A percentile compares a stretch with the other conserved stretches of the same genome.
Evolutionary conservation across 2,888 invertebrate species (phyloP).

Genomic region (Aplocera efformata): DNA sequence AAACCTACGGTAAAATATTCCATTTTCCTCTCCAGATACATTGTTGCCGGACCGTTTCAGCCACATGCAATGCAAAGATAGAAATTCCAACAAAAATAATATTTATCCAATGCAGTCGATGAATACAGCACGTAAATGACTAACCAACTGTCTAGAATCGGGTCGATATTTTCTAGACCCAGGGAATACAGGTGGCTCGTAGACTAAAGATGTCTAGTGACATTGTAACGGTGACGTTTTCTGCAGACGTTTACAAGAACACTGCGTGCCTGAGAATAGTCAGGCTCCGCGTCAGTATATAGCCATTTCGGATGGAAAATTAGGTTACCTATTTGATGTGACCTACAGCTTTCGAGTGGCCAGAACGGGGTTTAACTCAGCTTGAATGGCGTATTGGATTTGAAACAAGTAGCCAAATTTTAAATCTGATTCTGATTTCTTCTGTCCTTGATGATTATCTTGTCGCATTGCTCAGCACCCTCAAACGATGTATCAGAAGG

Average conservation of each 20-base stretch:
- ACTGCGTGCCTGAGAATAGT: conserved; percentile 6
- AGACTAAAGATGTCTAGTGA: conserved; percentile 8
- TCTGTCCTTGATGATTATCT: too few relatives aligned
- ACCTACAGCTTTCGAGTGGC: neutral
- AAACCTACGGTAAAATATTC: too few relatives aligned
- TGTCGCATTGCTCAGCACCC: too few relatives aligned
- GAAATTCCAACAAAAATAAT: neutral
- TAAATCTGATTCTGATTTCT: too few relatives aligned
- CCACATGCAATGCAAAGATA: too few relatives aligned
- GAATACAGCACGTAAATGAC: conserved; percentile 17
- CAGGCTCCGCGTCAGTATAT: neutral
- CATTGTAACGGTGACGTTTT: neutral
- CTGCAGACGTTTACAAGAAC: conserved; percentile 9
- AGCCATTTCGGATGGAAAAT: conserved; percentile 5
- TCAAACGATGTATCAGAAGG: too few relatives aligned
- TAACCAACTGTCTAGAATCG: conserved; percentile 17
- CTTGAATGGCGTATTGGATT: too few relatives aligned
- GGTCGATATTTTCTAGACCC: conserved; percentile 13
- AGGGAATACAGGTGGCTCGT: conserved; percentile 17
- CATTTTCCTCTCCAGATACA: too few relatives aligned
- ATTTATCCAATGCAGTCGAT: conserved; percentile 7
- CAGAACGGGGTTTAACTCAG: too few relatives aligned
- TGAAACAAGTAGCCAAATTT: too few relatives aligned
- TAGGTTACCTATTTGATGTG: neutral
- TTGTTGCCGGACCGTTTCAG: too few relatives aligned